Conservation (phyloP, 92 coral and sea anemone species). For the Parazoanthus darwini region DNA sequence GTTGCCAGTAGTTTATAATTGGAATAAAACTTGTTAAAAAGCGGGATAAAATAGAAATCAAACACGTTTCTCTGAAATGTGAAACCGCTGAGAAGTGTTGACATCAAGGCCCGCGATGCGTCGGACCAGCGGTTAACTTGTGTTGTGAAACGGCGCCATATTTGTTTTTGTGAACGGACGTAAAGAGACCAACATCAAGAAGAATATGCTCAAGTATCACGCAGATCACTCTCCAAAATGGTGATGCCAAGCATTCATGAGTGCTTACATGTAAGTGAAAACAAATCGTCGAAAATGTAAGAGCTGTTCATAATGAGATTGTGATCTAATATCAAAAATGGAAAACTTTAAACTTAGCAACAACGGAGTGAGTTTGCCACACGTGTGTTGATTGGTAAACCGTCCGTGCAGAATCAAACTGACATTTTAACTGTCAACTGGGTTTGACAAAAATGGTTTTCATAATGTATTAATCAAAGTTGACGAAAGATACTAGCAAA, state of each 20-base stretch:
- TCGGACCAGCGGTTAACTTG: constrained; percentile 27
- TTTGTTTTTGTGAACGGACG: constrained; percentile 32
- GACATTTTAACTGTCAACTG: too few species aligned
- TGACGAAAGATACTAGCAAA: too few species aligned
- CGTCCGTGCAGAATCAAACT: too few species aligned
- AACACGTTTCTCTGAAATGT: constrained; percentile 7
- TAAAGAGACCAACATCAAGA: background rate
- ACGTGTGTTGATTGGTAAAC: too few species aligned
- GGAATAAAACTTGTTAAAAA: background rate
- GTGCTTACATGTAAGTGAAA: constrained; percentile 70
- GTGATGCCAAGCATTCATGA: constrained; percentile 77
- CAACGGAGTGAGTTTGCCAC: too few species aligned
- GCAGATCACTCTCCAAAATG: constrained; percentile 30
- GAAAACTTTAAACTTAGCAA: background rate
- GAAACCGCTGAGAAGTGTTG: constrained; percentile 7
- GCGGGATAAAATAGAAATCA: background rate
- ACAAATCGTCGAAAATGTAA: too few species aligned
- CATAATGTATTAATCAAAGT: too few species aligned
- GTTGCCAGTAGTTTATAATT: background rate
- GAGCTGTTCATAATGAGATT: background rate
- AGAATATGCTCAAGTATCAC: background rate
- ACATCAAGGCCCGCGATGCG: background rate
- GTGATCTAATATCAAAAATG: background rate
- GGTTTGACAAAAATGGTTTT: too few species aligned
- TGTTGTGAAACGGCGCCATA: constrained; percentile 54